phyloP scores from a whole-genome alignment of 2,888 invertebrate genomes.

The Phorcus lineatus region DNA sequence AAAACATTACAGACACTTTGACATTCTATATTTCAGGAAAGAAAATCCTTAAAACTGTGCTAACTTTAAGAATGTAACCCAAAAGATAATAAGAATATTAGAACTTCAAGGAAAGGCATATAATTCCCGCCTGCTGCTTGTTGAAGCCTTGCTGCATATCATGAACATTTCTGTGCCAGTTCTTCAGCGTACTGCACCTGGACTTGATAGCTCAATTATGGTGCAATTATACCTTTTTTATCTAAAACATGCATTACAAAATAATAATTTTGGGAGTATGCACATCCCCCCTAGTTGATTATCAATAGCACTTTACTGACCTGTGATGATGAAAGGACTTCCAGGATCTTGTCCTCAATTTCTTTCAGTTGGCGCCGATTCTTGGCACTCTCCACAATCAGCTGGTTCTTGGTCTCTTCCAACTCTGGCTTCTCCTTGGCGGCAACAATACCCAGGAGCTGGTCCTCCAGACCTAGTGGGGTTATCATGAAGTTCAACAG shows the following conservation, averaged over 20 bases:
- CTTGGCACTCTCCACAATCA: constrained; percentile 91
- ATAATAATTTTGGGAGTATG: no score
- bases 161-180: no score
- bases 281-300: no score
- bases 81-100: no score
- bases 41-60: no score
- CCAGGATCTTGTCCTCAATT: constrained; percentile 93
- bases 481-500: constrained; percentile 96
- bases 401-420: constrained; percentile 92
- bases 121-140: no score
- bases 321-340: constrained; percentile 87
- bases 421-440: constrained; percentile 92
- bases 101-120: no score
- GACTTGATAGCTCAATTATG: no score
- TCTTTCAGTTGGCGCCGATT: constrained; percentile 93
- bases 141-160: no score
- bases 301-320: constrained; percentile 40
- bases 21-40: neutral
- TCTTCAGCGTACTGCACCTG: no score
- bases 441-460: constrained; percentile 91
- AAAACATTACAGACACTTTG: neutral
- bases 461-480: constrained; percentile 92
- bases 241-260: no score
- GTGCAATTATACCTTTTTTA: no score
- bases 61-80: neutral